phyloP scores from a whole-genome alignment of 2,113 vertebrate genomes.

The Ceratotherium simum region DNA sequence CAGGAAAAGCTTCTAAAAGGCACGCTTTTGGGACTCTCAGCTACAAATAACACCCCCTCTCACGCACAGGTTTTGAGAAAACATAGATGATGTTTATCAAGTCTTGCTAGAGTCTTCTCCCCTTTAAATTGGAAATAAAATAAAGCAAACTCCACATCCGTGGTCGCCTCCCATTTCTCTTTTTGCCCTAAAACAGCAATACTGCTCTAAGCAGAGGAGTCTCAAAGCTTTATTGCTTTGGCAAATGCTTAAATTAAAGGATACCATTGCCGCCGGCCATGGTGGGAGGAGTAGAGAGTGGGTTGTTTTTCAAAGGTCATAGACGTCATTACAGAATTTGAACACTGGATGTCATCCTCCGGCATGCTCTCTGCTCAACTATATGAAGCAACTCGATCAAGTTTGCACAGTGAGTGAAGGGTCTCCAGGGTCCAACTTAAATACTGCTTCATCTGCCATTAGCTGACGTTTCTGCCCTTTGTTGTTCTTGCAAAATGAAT shows the following conservation, averaged over 20 bases:
- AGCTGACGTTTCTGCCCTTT: neutral
- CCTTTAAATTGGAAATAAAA: slow-evolving; percentile 20
- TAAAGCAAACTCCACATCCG: neutral
- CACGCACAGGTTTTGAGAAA: neutral
- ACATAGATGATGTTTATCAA: neutral
- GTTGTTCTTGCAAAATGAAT: neutral
- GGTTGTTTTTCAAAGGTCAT: neutral
- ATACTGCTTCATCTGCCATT: rapidly evolving
- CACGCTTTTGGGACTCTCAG: neutral
- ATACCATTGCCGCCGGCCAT: neutral
- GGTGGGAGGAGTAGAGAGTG: neutral
- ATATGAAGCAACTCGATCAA: neutral
- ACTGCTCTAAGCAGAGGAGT: neutral
- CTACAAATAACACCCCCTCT: neutral
- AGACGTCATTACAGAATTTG: neutral
- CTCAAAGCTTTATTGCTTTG: neutral
- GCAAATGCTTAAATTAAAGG: neutral
- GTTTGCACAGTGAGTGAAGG: neutral
- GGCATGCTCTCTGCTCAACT: neutral
- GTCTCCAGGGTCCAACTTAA: neutral
- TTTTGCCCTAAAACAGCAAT: neutral
- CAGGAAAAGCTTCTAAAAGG: neutral
- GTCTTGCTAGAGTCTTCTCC: neutral
- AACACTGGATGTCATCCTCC: neutral
- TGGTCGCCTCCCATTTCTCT: neutral